Percentiles rank a stretch among this genome's conserved stretches.
Evolutionary conservation across 2,797 vertebrate species (phyloP).

Genomic region (Helostoma temminkii): DNA sequence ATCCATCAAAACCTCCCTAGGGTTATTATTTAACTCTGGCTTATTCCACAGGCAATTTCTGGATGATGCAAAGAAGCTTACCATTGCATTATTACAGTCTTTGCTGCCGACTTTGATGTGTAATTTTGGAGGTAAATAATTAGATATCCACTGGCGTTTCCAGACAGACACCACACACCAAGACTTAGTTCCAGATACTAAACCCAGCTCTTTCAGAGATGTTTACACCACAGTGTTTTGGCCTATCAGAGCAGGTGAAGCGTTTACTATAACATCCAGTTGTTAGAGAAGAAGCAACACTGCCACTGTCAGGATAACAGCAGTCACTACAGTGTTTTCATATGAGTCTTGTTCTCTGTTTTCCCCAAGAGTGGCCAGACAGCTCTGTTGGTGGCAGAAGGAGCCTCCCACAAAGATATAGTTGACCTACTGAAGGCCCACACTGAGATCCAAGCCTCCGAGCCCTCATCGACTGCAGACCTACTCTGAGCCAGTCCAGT

Average conservation of each 20-base stretch:
- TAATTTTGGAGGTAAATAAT: slow-evolving; percentile 5
- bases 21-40: background rate
- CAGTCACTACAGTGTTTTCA: slow-evolving; percentile 49
- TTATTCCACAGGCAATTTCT: slow-evolving; percentile 14
- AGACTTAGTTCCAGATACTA: background rate
- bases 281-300: slow-evolving; percentile 44
- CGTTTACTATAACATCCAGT: background rate
- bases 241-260: slow-evolving; percentile 9
- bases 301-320: slow-evolving; percentile 65
- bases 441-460: slow-evolving; percentile 36
- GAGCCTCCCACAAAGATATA: slow-evolving; percentile 80
- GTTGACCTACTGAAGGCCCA: slow-evolving; percentile 80
- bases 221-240: background rate
- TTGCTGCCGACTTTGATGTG: slow-evolving; percentile 6
- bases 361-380: slow-evolving; percentile 78
- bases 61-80: slow-evolving; percentile 5
- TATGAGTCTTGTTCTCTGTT: slow-evolving; percentile 10
- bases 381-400: slow-evolving; percentile 76
- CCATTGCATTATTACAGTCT: background rate
- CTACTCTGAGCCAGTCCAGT: slow-evolving; percentile 67
- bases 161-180: background rate
- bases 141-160: background rate
- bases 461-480: slow-evolving; percentile 43
- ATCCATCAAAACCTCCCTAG: background rate
- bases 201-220: background rate